Evolutionary conservation across 2,888 invertebrate species (phyloP), one percentile per base, ranked within the genome.

Genomic region (Tachina lurida): DNA sequence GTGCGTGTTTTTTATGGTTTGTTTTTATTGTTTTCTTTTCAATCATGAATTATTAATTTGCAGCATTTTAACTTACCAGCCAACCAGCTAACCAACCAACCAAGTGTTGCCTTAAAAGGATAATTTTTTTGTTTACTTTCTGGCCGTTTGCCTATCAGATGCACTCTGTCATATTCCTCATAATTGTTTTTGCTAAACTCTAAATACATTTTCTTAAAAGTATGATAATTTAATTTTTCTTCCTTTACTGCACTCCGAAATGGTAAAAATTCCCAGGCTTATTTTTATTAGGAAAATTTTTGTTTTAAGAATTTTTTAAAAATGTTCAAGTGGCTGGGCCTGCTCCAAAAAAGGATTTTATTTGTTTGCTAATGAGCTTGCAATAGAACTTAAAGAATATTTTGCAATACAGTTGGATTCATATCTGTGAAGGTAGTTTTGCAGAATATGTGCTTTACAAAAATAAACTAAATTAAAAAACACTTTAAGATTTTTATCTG

Each of bases 21-120:
- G 76, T 79, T 83, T 52, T 68, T 84, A 67, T 43, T 67, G 65
- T 15, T 68, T 65, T 47, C 68, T 65, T 60, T 47, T 17, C 49
- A 65, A 79, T 86, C 79, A 86, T 86, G 86, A 86, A 86, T 86
- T 86, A 86, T 86, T 86, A 86, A 86, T 86, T 86, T 75, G 79
- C 86, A 83, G 83, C 86, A 71, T 60, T 70, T 74, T 58, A 74
- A 63, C 62, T 70, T 68, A 56, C 78, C 47, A 65, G 67, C 75
- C 60, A 79, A 80, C 70, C 76, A 76, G 39, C 62, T 12, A 43
- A 43, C 62, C 41, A 68, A 74, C 81, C 63, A 77, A 82, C 77
- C 81, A 78, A 70, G 60, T 86, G 86, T 78, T 86, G 67, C 87
- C 87, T 70, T 86, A 87, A 87, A 87, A 86, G 87, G 87, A 82